These are phyloP conservation scores for Amphilophus citrinellus DNA, from an alignment of 2,113 vertebrate genomes.

Conservation along the genomic window DNA sequence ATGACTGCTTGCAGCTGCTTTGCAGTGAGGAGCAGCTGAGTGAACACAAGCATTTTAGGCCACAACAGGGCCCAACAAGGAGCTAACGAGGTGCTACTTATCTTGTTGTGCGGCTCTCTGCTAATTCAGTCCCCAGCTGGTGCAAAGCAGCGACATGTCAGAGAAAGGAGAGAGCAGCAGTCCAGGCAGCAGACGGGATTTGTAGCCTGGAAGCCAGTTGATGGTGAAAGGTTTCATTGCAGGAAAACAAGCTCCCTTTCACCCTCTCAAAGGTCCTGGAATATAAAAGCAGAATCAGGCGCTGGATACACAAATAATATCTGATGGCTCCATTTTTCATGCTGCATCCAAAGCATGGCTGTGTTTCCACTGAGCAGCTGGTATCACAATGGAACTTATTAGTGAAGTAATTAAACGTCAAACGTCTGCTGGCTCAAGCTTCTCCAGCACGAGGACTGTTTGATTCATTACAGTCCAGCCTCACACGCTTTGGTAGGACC, in stretches of 20 bases:
- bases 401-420: background rate
- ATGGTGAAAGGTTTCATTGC: background rate
- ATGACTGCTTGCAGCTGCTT: background rate
- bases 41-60: background rate
- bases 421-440: background rate
- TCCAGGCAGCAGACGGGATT: background rate
- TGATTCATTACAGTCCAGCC: background rate
- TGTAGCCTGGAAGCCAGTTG: accelerated
- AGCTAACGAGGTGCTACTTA: background rate
- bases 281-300: background rate
- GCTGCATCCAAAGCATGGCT: background rate
- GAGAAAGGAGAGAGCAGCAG: background rate
- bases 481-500: background rate
- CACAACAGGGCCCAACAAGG: background rate
- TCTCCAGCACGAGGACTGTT: background rate
- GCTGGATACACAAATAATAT: background rate
- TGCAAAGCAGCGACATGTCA: background rate
- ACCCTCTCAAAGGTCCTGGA: background rate
- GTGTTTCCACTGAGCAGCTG: background rate
- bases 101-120: background rate
- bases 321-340: background rate
- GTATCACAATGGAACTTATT: background rate
- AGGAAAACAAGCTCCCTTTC: constrained; percentile 1
- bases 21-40: background rate
- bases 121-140: background rate